Evolutionary conservation across 2,797 vertebrate genomes (phyloP).

Genomic region (Mormyrops boulengeri): DNA sequence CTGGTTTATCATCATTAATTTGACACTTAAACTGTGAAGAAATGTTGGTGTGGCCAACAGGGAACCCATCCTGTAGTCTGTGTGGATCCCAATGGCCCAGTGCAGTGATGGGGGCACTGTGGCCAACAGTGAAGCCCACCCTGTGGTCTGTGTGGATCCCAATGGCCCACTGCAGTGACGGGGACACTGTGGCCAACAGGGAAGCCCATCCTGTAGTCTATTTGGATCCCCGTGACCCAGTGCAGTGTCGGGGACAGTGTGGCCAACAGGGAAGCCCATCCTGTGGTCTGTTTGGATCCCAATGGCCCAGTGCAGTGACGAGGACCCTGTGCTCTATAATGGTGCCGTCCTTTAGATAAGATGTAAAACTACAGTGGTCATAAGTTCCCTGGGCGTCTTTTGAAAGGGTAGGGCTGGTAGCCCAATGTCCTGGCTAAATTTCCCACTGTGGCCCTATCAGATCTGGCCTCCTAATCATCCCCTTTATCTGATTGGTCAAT

Average conservation of each 20-base stretch:
- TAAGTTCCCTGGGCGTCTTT: background rate
- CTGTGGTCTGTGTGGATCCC: too few species aligned
- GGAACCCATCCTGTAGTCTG: background rate
- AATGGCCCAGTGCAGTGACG: background rate
- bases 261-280: background rate
- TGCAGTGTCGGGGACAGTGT: background rate
- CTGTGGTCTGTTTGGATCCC: background rate
- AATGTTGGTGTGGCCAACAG: background rate
- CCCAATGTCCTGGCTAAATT: background rate
- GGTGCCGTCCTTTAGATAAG: background rate
- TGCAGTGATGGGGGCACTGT: background rate
- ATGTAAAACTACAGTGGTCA: background rate
- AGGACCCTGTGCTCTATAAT: background rate
- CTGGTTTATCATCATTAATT: background rate
- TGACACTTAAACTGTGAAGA: background rate
- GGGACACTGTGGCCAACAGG: background rate
- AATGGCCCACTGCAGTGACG: background rate
- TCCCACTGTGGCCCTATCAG: background rate
- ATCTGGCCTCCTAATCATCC: background rate
- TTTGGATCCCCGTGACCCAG: background rate
- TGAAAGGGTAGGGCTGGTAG: background rate
- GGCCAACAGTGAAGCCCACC: background rate
- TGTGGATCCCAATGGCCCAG: background rate
- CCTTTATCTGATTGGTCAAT: background rate
- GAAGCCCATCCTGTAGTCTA: background rate